A percentile compares a stretch with the other conserved stretches of the same genome.
Evolutionary conservation across 1,140 invertebrate species (phyloP).

Genomic region (Gryon sp.): DNA sequence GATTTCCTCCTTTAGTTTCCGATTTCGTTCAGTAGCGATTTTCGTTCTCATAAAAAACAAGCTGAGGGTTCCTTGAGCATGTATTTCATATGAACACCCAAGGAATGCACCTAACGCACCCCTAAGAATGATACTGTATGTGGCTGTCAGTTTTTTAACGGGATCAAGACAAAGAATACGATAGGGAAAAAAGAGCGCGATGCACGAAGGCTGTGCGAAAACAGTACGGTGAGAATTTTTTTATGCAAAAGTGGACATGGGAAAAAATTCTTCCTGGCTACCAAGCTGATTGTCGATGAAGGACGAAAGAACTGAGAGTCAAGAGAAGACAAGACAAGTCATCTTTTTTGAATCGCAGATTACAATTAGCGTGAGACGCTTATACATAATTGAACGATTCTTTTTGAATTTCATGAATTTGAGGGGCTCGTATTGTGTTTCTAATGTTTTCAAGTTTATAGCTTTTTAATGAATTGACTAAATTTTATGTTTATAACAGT

Average conservation of each 20-base stretch:
- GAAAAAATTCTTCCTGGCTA: constrained; percentile 72
- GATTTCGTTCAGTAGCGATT: constrained; percentile 7
- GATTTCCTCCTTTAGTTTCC: not conserved
- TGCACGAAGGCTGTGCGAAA: constrained; percentile 73
- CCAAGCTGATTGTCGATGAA: constrained; percentile 53
- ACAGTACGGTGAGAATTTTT: constrained; percentile 76
- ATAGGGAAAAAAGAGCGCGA: constrained; percentile 23
- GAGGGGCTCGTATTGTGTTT: constrained; percentile 11
- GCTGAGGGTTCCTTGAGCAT: constrained; percentile 36
- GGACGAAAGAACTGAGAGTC: constrained; percentile 32
- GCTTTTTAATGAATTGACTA: constrained; percentile 36
- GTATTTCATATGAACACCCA: constrained; percentile 38
- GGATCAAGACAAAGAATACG: constrained; percentile 47
- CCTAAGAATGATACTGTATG: constrained; percentile 54
- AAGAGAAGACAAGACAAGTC: constrained; percentile 47
- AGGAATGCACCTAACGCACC: constrained; percentile 71
- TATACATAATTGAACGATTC: constrained; percentile 54
- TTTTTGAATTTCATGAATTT: constrained; percentile 45
- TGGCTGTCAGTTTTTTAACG: constrained; percentile 63
- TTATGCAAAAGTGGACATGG: constrained; percentile 79
- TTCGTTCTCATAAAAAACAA: constrained; percentile 43
- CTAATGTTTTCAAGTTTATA: constrained; percentile 29
- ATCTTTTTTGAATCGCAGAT: constrained; percentile 41
- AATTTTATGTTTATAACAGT: constrained; percentile 21
- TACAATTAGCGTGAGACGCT: constrained; percentile 57